phyloP scores from a whole-genome alignment of 2,888 invertebrate genomes.

The Epinotia bilunana region DNA sequence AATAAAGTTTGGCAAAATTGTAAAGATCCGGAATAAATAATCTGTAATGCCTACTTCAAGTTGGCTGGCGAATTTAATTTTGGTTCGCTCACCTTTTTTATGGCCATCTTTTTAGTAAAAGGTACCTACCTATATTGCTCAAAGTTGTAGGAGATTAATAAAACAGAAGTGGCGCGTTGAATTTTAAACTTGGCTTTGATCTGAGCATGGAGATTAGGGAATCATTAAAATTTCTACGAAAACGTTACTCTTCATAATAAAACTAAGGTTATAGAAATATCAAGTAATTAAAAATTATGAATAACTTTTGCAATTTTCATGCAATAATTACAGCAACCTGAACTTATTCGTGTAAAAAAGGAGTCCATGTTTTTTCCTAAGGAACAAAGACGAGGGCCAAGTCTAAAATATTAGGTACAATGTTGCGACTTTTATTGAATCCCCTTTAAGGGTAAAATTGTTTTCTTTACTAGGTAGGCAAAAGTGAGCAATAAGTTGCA shows the following conservation, averaged over 20 bases:
- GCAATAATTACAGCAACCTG: not conserved
- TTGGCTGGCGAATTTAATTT: constrained; percentile 61
- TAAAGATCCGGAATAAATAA: constrained; percentile 66
- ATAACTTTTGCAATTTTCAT: not conserved
- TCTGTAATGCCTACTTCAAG: constrained; percentile 56
- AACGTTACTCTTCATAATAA: not conserved
- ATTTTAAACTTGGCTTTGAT: constrained; percentile 35
- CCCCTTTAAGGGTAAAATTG: not conserved
- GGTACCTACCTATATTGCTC: constrained; percentile 38
- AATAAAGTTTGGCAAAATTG: constrained; percentile 48
- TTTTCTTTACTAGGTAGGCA: no score
- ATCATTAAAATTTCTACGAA: constrained; percentile 6
- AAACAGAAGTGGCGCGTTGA: constrained; percentile 20
- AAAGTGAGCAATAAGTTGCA: no score
- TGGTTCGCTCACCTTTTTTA: constrained; percentile 39
- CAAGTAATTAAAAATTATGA: not conserved
- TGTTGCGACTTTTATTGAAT: not conserved
- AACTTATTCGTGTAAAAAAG: not conserved
- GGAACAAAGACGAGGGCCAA: not conserved
- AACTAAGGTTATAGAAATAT: not conserved
- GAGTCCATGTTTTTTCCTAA: not conserved
- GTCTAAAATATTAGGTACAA: not conserved
- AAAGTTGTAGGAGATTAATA: constrained; percentile 32
- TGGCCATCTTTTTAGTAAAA: constrained; percentile 39
- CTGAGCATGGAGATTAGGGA: not conserved